Evolutionary conservation across 1,140 invertebrate genomes (phyloP), one percentile per base, ranked within the genome.

Genomic region (Scaptomyza pallida): DNA sequence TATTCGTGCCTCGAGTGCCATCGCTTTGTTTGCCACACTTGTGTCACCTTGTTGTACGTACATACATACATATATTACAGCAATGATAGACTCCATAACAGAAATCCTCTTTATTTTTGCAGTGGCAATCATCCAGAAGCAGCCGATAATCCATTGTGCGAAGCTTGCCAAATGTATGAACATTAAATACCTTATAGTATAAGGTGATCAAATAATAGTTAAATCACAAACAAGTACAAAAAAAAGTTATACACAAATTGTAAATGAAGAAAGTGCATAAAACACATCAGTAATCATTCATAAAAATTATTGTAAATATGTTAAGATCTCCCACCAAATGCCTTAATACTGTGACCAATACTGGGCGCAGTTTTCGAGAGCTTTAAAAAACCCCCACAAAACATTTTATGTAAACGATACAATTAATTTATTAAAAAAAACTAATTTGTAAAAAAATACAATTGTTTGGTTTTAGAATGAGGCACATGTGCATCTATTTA

Each of bases 41-140:
- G 89, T 47, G 85, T 90, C 0, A 74, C 73, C 1, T n/a, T 90
- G 13, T 90, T 90, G 89, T 90, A 44, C 82, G 89, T 90, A 12
- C 5, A 10, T 40, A 2, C 90, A 89, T 90, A 44, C 82, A 89
- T 90, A 12, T 6, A 10, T 40, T 2, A 1, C 8, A 21, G 12
- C 35, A 12, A 3, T 45, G 13, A 5, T 0, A 8, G 5, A n/a
- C 1, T 2, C 0, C 23, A 5, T 9, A 60, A 9, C 5, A 8
- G 26, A n/a, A 17, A 0, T 5, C 16, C 8, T 10, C 16, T 6
- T 37, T 10, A 12, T 1, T 6, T 1, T 50, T 56, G 0, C 43
- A 89, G 83, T n/a, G 75, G 79, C 0, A 65, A 76, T 26, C 35
- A 47, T 16, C 55, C 45, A 0, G 56, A 75, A 9, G 64, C 76